phyloP scores from a whole-genome alignment of 2,113 vertebrate species.

The Mystacornis crossleyi region DNA sequence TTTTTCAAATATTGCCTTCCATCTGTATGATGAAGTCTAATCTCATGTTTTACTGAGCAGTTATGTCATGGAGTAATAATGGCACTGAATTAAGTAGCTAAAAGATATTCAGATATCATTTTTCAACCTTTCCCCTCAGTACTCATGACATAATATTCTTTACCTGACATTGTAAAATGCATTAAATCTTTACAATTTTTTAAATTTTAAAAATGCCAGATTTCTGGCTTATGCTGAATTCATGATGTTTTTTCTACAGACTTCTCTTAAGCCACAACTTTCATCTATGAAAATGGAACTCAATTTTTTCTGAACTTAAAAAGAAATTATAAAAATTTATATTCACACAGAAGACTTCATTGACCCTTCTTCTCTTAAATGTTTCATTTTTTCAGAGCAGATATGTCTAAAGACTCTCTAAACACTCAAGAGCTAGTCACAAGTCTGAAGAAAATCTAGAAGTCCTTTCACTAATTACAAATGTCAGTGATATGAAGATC shows the following conservation, averaged over 20 bases:
- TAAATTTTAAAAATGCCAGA: neutral
- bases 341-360: neutral
- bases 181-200: neutral
- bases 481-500: neutral
- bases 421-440: neutral
- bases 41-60: neutral
- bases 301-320: neutral
- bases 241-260: neutral
- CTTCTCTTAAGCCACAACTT: neutral
- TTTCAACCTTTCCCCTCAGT: neutral
- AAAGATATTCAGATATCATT: neutral
- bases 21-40: neutral
- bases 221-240: neutral
- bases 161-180: neutral
- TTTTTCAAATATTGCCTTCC: neutral
- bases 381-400: neutral
- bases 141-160: neutral
- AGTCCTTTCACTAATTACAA: neutral
- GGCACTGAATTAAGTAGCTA: neutral
- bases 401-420: neutral
- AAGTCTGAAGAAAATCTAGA: neutral
- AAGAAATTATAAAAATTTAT: neutral
- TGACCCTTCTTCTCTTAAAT: neutral
- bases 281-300: neutral
- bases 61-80: neutral